These are phyloP conservation scores for Dolichotis patagonum DNA, from an alignment of 2,113 vertebrate genomes.

Conservation along the genomic window DNA sequence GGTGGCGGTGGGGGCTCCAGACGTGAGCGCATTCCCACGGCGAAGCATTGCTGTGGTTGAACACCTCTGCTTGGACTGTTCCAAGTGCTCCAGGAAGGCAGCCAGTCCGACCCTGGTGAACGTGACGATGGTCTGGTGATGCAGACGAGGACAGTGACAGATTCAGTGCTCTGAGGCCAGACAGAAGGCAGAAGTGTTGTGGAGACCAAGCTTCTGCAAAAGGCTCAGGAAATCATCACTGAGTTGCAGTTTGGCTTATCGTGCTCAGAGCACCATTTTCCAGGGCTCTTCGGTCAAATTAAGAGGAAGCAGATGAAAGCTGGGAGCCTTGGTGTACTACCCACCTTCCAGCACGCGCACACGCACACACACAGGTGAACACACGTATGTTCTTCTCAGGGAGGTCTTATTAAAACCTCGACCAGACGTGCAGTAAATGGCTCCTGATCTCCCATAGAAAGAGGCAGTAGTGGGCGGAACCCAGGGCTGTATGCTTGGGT, in stretches of 20 bases:
- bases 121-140: neutral
- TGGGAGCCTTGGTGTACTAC: neutral
- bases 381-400: neutral
- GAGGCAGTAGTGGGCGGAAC: fast-evolving
- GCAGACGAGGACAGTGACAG: neutral
- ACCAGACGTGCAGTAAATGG: neutral
- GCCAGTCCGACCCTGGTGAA: neutral
- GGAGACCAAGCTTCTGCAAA: neutral
- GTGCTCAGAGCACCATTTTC: neutral
- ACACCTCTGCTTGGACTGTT: neutral
- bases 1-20: neutral
- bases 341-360: neutral
- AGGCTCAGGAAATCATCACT: neutral
- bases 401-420: neutral
- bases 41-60: neutral
- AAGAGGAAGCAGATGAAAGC: conserved; percentile 63
- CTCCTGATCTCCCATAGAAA: fast-evolving
- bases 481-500: neutral
- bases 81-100: fast-evolving
- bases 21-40: fast-evolving
- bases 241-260: conserved; percentile 34
- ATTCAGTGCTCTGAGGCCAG: neutral
- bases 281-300: neutral
- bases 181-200: neutral
- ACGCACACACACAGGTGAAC: fast-evolving